Evolutionary conservation across 2,888 invertebrate genomes (phyloP), one percentile per base, ranked within the genome.

Genomic region (Hypomecis punctinalis): DNA sequence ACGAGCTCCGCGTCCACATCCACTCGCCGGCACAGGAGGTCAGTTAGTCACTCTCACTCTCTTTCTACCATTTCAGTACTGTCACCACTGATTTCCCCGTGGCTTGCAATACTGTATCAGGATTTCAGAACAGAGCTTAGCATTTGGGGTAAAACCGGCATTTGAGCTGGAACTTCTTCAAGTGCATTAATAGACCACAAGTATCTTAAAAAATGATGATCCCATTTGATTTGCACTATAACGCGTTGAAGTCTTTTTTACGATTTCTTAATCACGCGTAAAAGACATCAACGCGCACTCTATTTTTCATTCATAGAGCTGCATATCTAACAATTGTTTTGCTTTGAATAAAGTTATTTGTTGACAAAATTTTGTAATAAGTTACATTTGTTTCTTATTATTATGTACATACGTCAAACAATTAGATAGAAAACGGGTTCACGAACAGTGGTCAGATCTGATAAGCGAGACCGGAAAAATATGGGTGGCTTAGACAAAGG

Each of bases 1-100:
- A 98, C 90, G 98, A 98, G 84, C 97, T 98, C 65, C 93, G 94
- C 81, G 95, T 97, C 70, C 94, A 95, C 79, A 95, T 96, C 73
- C 95, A 94, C 71, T 95, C 96, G 55, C 95, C 95, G 73, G 96
- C 96, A 73, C 94, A 94, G 78, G 97, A 97, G 95, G 97, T 97
- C 79, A 94, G 95, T 93, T 72, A 53, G 11, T 40, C 13, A 35
- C 10, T 11, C 23, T 35, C 23, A 36, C 23, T 13, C 40, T 7
- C 2, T 9, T 36, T 45, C 9, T 45, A 5, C 6, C 11, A 40
- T 49, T 11, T 11, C 36, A 7, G 36, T 6, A 5, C 47, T 3
- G 23, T 23, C 23, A 23, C 23, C 23, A 23, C 23, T 23, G 23
- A 1, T 23, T 23, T 23, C 23, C 23, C 23, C 3, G 23, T 23